Base-by-base conservation (phyloP, 2,797 vertebrate genomes). In the Todus mexicanus region DNA sequence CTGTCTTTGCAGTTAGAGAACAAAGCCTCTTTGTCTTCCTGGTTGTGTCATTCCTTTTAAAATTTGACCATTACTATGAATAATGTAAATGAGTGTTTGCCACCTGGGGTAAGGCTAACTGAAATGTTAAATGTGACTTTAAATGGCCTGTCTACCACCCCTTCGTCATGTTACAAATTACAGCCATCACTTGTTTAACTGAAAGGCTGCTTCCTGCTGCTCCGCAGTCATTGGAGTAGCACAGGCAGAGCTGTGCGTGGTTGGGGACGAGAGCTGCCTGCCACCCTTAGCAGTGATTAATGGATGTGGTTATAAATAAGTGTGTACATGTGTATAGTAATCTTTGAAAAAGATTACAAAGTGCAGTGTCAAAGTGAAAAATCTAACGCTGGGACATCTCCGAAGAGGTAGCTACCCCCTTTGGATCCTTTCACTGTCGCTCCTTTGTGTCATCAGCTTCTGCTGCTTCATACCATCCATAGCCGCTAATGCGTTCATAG, bases 111-210 rank as follows among this genome's bases (percentile, higher is more conserved):
- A 79, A 94, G 73, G 89, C 87, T 94, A 86, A 95, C 80, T 93
- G 64, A 96, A 97, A 95, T 93, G 89, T 84, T 95, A 96, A 96
- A 95, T 81, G 89, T 89, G 89, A 77, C 79, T 92, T 96, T 94
- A 91, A 96, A 87, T 90, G 90, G 53, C 66, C 65, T 89, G 70
- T 71, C 94, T 93, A 10, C 47, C 74, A 35, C 53, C 57, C 61
- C 84, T 91, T 96, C 15, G 26, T 91, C 92, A 82, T 23, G 53
- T 57, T 84, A 47, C 69, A 19, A 38, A 23, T 88, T 84, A 51
- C 45, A 90, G 35, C 79, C 65, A 43, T 56, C 15, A 5, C 79
- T 86, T 59, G 69, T 91, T 95, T 94, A 87, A 85, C 63, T 68
- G 78, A 22, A 66, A 86, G 51, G 85, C 80, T n/a, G 7, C 27